Conservation (phyloP, 1,140 invertebrate species). For the Onthophagus taurus region DNA sequence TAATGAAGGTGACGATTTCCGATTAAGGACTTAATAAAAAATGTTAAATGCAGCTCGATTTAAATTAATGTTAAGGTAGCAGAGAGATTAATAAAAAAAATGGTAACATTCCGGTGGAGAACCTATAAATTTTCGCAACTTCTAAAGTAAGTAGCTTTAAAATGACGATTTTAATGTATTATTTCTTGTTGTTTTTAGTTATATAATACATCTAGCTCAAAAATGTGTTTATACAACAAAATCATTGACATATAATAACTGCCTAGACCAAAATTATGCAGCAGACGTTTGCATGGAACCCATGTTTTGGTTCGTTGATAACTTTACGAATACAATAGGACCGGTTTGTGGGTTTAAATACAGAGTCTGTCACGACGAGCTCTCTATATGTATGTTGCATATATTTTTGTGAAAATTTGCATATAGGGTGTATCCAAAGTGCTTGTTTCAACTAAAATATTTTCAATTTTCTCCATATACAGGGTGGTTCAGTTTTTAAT, state of each 20-base stretch:
- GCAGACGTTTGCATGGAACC: constrained; percentile 82
- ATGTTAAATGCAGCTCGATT: too few species aligned
- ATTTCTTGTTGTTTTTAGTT: constrained; percentile 20
- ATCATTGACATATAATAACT: constrained; percentile 65
- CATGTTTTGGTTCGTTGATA: constrained; percentile 92
- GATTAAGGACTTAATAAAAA: too few species aligned
- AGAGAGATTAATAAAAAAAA: too few species aligned
- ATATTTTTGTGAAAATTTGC: too few species aligned
- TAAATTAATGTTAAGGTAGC: too few species aligned
- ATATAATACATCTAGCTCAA: constrained; percentile 21
- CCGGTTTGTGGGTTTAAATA: constrained; percentile 58
- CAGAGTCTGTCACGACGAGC: too few species aligned
- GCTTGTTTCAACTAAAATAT: too few species aligned
- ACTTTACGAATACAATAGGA: constrained; percentile 77
- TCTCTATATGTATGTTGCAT: too few species aligned
- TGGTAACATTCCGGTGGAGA: constrained; percentile 29
- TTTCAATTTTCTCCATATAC: too few species aligned
- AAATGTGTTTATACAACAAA: constrained; percentile 33
- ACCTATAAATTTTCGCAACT: constrained; percentile 25
- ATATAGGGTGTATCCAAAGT: too few species aligned
- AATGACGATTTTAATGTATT: constrained; percentile 6
- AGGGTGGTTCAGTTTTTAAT: too few species aligned
- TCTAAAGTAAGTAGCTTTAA: constrained; percentile 22
- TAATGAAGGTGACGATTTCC: too few species aligned
- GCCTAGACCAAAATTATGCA: constrained; percentile 65